Base-by-base conservation (phyloP, 1,140 invertebrate species). In the Dendrolimus kikuchii region DNA sequence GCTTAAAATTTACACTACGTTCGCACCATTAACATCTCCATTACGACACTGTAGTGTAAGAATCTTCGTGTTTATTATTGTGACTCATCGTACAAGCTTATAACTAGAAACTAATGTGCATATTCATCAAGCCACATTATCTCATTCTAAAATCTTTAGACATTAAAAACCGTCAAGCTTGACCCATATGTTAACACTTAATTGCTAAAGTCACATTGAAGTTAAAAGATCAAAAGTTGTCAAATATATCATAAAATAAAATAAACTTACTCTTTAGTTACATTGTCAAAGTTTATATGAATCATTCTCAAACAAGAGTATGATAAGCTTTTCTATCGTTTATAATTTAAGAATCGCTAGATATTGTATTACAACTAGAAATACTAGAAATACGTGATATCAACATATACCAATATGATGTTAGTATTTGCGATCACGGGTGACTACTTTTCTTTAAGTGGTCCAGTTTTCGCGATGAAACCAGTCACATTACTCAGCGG, bases 391-490 rank as follows among this genome's bases (percentile, higher is more conserved):
- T 45, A 45, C 23, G n/a, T n/a, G 43, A 10, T 10, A 45, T 10
- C n/a, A 23, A 1, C 23, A 23, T 23, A 23, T 23, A 23, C 23
- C 3, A 23, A 23, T 23, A 23, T 23, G 23, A 7, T 38, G 9
- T n/a, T 38, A 10, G 58, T 52, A 49, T 46, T 46, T 54, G 74
- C 76, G 60, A 75, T 71, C 69, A 77, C 74, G 69, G 76, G 70
- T 58, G 68, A 67, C 77, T 69, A 81, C 77, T 85, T 82, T 77
- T 81, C 81, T 73, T 71, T 64, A 23, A 23, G 23, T 71, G 71
- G 72, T 78, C 72, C 64, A 74, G 78, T 81, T 85, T 82, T 82
- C 80, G 78, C 71, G 53, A 44, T 47, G 60, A 60, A 66, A 71
- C 70, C 67, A 71, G 75, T 77, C 71, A 68, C 72, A 74, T 76